Base-by-base conservation (phyloP, 2,113 vertebrate genomes). In the Odocoileus virginianus region DNA sequence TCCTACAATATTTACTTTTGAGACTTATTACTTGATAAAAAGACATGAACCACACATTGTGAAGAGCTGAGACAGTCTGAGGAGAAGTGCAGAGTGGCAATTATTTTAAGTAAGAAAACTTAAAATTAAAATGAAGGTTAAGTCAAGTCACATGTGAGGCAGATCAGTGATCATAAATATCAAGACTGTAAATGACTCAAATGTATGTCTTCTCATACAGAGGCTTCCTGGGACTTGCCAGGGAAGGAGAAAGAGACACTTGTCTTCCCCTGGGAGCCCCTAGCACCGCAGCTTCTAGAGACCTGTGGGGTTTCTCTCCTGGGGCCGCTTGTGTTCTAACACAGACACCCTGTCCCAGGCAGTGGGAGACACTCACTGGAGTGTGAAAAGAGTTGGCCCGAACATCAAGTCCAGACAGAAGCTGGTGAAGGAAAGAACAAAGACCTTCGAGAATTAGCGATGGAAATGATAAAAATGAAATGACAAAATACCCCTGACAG, bases 331-430 rank as follows among this genome's bases (percentile, higher is more conserved):
- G 7, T 25, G 36, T 27, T 43, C 43, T n/a, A 21, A 12, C 14
- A 27, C 16, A 28, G 8, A 3, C 0, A 33, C 45, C 28, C 7
- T 17, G 1, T 27, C 3, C 12, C 4, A 1, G 30, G 27, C 10
- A 55, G 11, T 11, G 17, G 40, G 6, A 43, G 27, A 3, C 33
- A n/a, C 15, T 47, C 13, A 3, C 7, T 28, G 74, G 84, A 30
- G 19, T 4, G 47, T 2, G 47, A 36, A n/a, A 12, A 43, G 21
- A 6, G 27, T 10, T 7, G 28, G 12, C 30, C 13, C 1, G 54
- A 12, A 54, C 2, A 2, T 12, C 84, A 23, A 15, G 28, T 28
- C 11, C 28, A 54, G 28, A 43, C 12, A 74, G 19, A 71, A 82
- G 21, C 30, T 10, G 12, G 13, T 27, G 19, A 52, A 43, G 12